Conservation (phyloP, 1,140 invertebrate genomes). For the Ceratina japonica region DNA sequence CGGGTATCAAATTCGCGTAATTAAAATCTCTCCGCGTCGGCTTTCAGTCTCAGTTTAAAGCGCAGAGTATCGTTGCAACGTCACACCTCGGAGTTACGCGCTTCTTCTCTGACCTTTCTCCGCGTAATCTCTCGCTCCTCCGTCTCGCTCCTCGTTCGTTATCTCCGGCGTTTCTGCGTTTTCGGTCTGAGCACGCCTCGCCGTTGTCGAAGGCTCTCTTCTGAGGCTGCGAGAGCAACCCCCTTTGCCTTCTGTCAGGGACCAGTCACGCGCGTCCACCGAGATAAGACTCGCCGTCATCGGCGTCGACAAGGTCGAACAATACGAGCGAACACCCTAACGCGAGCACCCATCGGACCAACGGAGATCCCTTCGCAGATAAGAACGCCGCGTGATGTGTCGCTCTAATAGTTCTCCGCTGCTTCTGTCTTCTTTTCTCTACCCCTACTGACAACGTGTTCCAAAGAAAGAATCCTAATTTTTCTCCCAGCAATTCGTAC, state of each 20-base stretch:
- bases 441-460: not conserved
- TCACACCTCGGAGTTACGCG: constrained; percentile 4
- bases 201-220: constrained; percentile 25
- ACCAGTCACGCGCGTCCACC: constrained; percentile 65
- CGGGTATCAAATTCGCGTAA: not conserved
- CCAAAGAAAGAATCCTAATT: not conserved
- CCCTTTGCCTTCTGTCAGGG: constrained; percentile 47
- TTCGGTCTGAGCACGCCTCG: constrained; percentile 27
- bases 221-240: constrained; percentile 33
- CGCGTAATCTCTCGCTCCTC: not conserved
- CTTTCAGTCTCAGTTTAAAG: not conserved
- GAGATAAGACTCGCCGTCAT: constrained; percentile 65
- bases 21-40: not conserved
- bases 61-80: not conserved
- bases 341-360: constrained; percentile 8
- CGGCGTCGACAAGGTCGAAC: constrained; percentile 61
- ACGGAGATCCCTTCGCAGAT: constrained; percentile 52
- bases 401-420: constrained; percentile 58
- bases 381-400: constrained; percentile 55
- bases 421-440: constrained; percentile 17
- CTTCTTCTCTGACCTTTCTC: not conserved
- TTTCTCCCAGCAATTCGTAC: not conserved
- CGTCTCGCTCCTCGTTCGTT: constrained; percentile 15
- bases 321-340: constrained; percentile 48
- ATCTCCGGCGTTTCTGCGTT: constrained; percentile 38